phyloP scores from a whole-genome alignment of 2,888 invertebrate species.

The Calameuta pallipes region DNA sequence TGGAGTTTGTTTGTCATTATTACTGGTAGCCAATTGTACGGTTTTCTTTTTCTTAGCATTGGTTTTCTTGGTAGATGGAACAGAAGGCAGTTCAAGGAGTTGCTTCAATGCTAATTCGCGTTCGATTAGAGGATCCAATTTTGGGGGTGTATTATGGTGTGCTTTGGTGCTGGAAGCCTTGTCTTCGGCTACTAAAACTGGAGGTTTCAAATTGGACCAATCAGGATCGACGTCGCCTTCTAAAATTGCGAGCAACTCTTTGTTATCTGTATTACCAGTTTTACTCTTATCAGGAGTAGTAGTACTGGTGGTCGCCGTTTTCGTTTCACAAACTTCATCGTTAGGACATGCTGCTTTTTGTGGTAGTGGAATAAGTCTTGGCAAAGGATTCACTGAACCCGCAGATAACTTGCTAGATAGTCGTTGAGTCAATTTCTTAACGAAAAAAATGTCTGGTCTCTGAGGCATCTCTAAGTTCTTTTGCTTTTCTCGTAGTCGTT shows the following conservation, averaged over 20 bases:
- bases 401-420: slow-evolving; percentile 65
- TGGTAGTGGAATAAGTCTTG: slow-evolving; percentile 42
- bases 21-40: slow-evolving; percentile 1
- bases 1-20: slow-evolving; percentile 14
- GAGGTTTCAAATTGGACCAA: slow-evolving; percentile 60
- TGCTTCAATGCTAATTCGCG: slow-evolving; percentile 71
- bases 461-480: slow-evolving; percentile 62
- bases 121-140: slow-evolving; percentile 66
- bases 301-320: slow-evolving; percentile 21
- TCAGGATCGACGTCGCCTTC: slow-evolving; percentile 70
- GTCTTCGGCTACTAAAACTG: slow-evolving; percentile 32
- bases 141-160: slow-evolving; percentile 34
- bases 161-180: slow-evolving; percentile 31
- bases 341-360: slow-evolving; percentile 15
- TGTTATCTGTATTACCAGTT: slow-evolving; percentile 62
- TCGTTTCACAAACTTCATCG: not conserved
- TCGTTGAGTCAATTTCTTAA: slow-evolving; percentile 69
- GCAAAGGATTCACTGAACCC: slow-evolving; percentile 37
- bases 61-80: slow-evolving; percentile 36
- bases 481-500: slow-evolving; percentile 67
- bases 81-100: slow-evolving; percentile 67
- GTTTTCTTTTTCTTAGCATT: slow-evolving; percentile 31
- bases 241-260: slow-evolving; percentile 70
- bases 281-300: slow-evolving; percentile 12
- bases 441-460: slow-evolving; percentile 68